These are phyloP conservation scores for Adela reaumurella DNA, from an alignment of 2,888 invertebrate genomes.

Conservation along the genomic window DNA sequence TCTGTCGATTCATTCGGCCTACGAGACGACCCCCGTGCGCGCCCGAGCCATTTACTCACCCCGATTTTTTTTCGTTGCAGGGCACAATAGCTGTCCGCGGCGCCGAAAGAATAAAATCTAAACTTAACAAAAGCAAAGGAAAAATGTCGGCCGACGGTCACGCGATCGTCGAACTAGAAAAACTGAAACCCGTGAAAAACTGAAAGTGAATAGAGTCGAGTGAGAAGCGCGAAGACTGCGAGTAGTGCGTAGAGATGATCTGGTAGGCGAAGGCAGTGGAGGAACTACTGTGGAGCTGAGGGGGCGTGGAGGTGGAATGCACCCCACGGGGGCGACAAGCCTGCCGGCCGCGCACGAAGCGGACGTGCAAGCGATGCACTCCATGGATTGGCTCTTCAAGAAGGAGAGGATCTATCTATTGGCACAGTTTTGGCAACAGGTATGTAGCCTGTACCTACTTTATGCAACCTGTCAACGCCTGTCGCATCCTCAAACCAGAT, in stretches of 20 bases:
- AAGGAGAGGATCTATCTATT: slow-evolving; percentile 91
- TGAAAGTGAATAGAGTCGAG: not conserved
- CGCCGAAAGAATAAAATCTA: not conserved
- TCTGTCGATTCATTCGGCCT: too few relatives aligned
- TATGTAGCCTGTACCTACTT: slow-evolving; percentile 47
- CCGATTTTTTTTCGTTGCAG: slow-evolving; percentile 1
- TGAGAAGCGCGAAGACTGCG: too few relatives aligned
- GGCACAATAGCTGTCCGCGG: not conserved
- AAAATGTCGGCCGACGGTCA: not conserved
- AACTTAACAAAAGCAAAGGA: not conserved
- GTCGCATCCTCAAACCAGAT: too few relatives aligned
- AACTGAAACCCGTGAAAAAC: not conserved
- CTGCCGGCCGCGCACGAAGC: slow-evolving; percentile 80
- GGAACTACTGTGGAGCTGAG: slow-evolving; percentile 23
- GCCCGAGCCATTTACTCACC: not conserved
- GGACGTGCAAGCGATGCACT: slow-evolving; percentile 92
- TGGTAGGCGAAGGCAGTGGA: not conserved
- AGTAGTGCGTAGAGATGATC: too few relatives aligned
- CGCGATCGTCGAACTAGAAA: not conserved
- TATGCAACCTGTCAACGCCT: too few relatives aligned
- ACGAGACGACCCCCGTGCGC: not conserved
- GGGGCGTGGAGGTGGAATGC: slow-evolving; percentile 57
- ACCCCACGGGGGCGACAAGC: slow-evolving; percentile 69
- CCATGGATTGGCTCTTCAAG: slow-evolving; percentile 96
- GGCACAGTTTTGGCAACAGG: slow-evolving; percentile 97